phyloP scores from a whole-genome alignment of 2,797 vertebrate species.

The Austrolebias charrua region DNA sequence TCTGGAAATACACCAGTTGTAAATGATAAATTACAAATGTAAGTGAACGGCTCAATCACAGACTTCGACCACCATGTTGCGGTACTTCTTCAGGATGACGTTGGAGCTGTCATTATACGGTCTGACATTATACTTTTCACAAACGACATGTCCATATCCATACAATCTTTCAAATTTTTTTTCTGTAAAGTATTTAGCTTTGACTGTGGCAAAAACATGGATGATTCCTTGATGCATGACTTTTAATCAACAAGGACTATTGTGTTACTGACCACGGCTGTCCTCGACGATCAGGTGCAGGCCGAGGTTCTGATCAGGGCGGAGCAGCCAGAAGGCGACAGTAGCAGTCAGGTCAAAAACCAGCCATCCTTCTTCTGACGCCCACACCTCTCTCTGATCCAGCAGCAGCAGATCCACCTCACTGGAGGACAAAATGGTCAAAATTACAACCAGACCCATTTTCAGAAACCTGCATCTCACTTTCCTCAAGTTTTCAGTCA shows the following conservation, averaged over 20 bases:
- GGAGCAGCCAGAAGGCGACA: slow-evolving; percentile 91
- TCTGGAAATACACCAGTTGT: too few species aligned
- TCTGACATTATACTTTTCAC: too few species aligned
- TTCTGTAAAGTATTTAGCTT: too few species aligned
- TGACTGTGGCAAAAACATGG: not conserved
- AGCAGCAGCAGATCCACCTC: slow-evolving; percentile 89
- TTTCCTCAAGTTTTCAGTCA: too few species aligned
- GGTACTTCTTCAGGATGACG: slow-evolving; percentile 98
- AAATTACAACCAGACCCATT: not conserved
- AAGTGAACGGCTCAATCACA: too few species aligned
- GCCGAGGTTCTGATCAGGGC: slow-evolving; percentile 90
- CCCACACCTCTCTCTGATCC: slow-evolving; percentile 89
- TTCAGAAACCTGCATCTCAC: not conserved
- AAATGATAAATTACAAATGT: too few species aligned
- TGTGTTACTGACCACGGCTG: slow-evolving; percentile 80
- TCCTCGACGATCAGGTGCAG: slow-evolving; percentile 89
- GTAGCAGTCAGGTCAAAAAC: slow-evolving; percentile 93
- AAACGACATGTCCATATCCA: too few species aligned
- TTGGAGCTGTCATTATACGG: slow-evolving; percentile 99
- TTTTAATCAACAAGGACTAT: too few species aligned
- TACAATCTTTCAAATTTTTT: too few species aligned
- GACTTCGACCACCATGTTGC: slow-evolving; percentile 98
- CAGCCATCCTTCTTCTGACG: slow-evolving; percentile 93
- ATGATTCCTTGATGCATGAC: too few species aligned
- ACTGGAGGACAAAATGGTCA: slow-evolving; percentile 65